Evolutionary conservation across 2,113 vertebrate species (phyloP).

Genomic region (Coregonus clupeaformis): DNA sequence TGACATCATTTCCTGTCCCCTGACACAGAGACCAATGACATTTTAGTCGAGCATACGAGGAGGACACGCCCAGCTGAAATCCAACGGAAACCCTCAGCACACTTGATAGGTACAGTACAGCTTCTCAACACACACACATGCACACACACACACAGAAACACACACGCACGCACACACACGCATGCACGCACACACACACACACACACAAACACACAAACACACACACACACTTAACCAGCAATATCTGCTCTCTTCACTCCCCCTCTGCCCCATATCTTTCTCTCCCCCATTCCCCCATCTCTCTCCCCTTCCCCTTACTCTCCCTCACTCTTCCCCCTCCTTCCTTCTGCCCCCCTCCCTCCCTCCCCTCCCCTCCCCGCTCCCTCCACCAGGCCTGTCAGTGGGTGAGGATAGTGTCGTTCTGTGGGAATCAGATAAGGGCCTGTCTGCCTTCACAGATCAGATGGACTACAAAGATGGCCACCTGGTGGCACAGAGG

Average conservation of each 20-base stretch:
- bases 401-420: neutral
- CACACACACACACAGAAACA: neutral
- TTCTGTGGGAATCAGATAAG: slow-evolving; percentile 49
- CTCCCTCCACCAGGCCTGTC: no score
- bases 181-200: neutral
- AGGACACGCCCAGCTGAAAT: neutral
- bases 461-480: slow-evolving; percentile 42
- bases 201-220: slow-evolving; percentile 12
- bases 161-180: neutral
- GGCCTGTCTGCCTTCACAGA: slow-evolving; percentile 1
- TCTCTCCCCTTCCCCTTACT: neutral
- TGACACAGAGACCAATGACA: slow-evolving; percentile 39
- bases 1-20: neutral
- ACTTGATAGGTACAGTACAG: slow-evolving; percentile 47
- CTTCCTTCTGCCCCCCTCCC: no score
- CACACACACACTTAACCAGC: slow-evolving; percentile 1
- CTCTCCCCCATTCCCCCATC: neutral
- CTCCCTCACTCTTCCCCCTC: neutral
- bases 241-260: neutral
- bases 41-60: neutral
- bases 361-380: neutral
- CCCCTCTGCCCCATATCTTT: neutral
- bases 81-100: slow-evolving; percentile 51
- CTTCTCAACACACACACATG: neutral
- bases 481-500: slow-evolving; percentile 37